These are phyloP conservation scores for Glaucopsyche alexis DNA, from an alignment of 2,888 invertebrate species.

Conservation along the genomic window DNA sequence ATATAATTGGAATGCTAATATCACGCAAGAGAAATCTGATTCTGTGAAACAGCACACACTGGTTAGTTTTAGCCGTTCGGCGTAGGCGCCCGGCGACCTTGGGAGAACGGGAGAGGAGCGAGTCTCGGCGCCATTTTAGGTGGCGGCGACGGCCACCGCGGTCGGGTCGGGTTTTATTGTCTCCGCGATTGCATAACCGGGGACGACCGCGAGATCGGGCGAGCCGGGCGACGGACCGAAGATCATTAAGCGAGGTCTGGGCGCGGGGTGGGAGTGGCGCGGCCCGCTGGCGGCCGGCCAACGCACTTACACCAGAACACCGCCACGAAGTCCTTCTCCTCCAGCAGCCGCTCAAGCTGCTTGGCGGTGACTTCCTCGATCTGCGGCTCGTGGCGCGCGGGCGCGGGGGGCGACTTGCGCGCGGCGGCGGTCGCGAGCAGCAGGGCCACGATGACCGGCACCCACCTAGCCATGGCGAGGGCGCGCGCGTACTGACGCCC, in stretches of 20 bases:
- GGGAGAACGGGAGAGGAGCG: constrained; percentile 66
- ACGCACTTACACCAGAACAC: constrained; percentile 96
- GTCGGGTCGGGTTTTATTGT: constrained; percentile 77
- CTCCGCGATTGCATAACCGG: constrained; percentile 74
- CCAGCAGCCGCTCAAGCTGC: constrained; percentile 92
- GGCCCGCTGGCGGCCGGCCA: constrained; percentile 54
- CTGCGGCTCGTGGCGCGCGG: constrained; percentile 82
- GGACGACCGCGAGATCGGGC: constrained; percentile 33
- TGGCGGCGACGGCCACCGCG: constrained; percentile 62
- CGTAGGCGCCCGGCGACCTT: constrained; percentile 77
- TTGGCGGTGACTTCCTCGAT: constrained; percentile 97
- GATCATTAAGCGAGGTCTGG: constrained; percentile 27
- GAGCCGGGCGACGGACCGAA: constrained; percentile 50
- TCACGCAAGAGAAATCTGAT: constrained; percentile 70
- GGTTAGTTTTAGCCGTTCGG: constrained; percentile 68
- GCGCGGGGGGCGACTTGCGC: constrained; percentile 70
- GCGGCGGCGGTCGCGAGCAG: constrained; percentile 78
- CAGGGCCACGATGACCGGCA: constrained; percentile 71
- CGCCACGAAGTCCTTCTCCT: constrained; percentile 96
- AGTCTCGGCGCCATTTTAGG: constrained; percentile 78
- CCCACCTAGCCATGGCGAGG: constrained; percentile 77
- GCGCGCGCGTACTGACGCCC: constrained; percentile 73
- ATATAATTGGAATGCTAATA: constrained; percentile 69
- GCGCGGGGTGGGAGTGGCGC: constrained; percentile 45
- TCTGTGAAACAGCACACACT: constrained; percentile 66